Base-by-base conservation (phyloP, 2,888 invertebrate species). In the Melanostoma scalare region DNA sequence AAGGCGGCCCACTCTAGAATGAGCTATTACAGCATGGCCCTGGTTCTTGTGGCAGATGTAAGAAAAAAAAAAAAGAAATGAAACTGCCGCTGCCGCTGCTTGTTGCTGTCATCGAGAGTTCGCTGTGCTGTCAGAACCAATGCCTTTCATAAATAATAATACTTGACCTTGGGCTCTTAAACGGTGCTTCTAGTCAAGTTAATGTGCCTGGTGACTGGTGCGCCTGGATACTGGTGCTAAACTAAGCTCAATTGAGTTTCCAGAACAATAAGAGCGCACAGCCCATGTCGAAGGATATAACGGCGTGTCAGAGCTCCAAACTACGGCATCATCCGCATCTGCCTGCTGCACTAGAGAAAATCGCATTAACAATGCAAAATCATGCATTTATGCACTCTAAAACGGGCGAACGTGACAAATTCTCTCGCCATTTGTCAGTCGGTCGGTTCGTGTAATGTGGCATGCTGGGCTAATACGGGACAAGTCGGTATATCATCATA, bases 371-470 rank as follows among this genome's bases (percentile, higher is more conserved):
- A 89, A 89, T 89, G 89, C 89, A 87, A 85, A 89, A 87, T 87
- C 89, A 86, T 89, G 89, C 87, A 86, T 86, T 86, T 86, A 86
- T 81, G 85, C 86, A 86, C 88, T 88, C 89, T 89, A 88, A 89
- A 89, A 90, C 87, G 88, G 89, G 87, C 84, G 89, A 89, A 90
- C 89, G 89, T 90, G 89, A 89, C 89, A 90, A 90, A 89, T 89
- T 89, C 87, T 87, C 86, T 73, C 52, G 78, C 50, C 78, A 82
- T 69, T 82, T 82, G 74, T 71, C 69, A 73, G 78, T 79, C 71
- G 79, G 73, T 53, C 68, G 69, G 79, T 33, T 35, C 44, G 67
- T 72, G 77, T 82, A 72, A 76, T 81, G 65, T 77, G 63, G 58
- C 82, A 72, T 82, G 73, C 73, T 60, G 78, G 60, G 73, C 82